These are phyloP conservation scores for Aphelinus atriplicis DNA, from an alignment of 1,140 invertebrate genomes.

Conservation along the genomic window DNA sequence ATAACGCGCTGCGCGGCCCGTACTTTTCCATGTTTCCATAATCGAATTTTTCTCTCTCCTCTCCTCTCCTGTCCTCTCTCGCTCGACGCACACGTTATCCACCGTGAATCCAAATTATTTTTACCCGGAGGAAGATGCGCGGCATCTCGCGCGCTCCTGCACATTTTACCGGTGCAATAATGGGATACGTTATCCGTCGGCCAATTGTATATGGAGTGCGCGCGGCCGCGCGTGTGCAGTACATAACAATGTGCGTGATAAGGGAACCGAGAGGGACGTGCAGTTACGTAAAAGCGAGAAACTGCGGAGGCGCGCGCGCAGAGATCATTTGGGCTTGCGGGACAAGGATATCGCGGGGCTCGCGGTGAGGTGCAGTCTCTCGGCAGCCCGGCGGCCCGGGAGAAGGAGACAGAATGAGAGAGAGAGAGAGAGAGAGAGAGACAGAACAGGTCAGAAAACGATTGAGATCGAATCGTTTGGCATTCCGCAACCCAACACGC, in stretches of 20 bases:
- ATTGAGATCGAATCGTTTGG: background rate
- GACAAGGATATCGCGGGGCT: background rate
- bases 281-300: slow-evolving; percentile 9
- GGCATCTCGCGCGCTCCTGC: too few species aligned
- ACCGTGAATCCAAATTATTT: too few species aligned
- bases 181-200: background rate
- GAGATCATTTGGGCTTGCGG: too few species aligned
- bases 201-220: slow-evolving; percentile 6
- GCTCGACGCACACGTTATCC: too few species aligned
- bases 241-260: slow-evolving; percentile 23
- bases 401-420: slow-evolving; percentile 14
- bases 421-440: slow-evolving; percentile 22
- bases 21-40: too few species aligned
- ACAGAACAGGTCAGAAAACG: slow-evolving; percentile 12
- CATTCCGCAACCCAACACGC: background rate
- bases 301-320: slow-evolving; percentile 8
- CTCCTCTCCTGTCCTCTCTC: too few species aligned
- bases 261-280: slow-evolving; percentile 41
- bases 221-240: slow-evolving; percentile 40
- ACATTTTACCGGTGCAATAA: too few species aligned
- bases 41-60: too few species aligned
- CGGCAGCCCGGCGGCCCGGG: slow-evolving; percentile 16
- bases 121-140: too few species aligned
- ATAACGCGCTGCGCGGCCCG: too few species aligned
- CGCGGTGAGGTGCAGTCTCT: background rate